Base-by-base conservation (phyloP, 2,888 invertebrate genomes). In the Drosophila rellima region DNA sequence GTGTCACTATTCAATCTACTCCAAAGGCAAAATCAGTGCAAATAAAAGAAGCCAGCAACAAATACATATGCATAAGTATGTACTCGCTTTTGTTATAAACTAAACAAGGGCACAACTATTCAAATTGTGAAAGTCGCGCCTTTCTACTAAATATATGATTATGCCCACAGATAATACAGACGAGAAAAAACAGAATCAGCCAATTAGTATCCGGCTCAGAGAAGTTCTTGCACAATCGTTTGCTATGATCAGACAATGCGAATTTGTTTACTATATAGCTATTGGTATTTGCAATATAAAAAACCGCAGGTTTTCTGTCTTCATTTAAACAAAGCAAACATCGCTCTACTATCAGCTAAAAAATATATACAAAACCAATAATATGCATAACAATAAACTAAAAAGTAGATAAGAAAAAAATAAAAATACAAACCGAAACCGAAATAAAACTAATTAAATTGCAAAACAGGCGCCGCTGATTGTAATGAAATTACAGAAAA, bases 401-500 rank as follows among this genome's bases (percentile, higher is more conserved):
- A 55, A 61, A 61, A 63, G 39, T 63, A 72, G 74, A 75, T 75
- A 75, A 74, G 74, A 42, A 54, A 15, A 62, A 26, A 15, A 42
- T 37, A 80, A 62, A 47, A 61, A 55, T 37, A 66, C 68, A 47
- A 57, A 48, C 37, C 50, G 47, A 68, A 57, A 66, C 47, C 33
- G 15, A 26, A 45, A 54, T 8, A 1, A 59, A 68, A 71, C 68
- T 67, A 69, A 71, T 60, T 69, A 44, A 78, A 71, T 57, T 40
- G 66, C 78, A 70, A 60, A 80, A 70, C 63, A 85, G 64, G 45
- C 45, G 70, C 45, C 50, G 74, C 71, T 80, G 69, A 75, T 74
- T 89, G 89, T 82, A 82, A 74, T 86, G 54, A 73, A 79, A 78
- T 83, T 77, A 82, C 74, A 79, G 48, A 70, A 45, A 60, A 72